Conservation (phyloP, 2,797 vertebrate species). For the Lemur catta region DNA sequence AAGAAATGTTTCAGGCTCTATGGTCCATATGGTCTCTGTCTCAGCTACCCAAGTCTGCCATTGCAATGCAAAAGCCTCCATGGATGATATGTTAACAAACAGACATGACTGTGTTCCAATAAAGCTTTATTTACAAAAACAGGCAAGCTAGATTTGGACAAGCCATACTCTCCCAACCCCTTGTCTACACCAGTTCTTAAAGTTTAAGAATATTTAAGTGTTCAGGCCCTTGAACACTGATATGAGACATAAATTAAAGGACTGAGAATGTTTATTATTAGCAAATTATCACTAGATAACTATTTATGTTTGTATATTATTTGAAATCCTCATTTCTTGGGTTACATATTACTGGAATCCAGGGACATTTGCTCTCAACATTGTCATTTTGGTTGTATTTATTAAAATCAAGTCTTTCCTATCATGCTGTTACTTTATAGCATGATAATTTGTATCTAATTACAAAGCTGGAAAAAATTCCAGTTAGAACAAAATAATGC, state of each 20-base stretch:
- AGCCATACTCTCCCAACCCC: neutral
- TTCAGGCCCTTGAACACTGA: neutral
- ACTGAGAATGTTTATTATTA: neutral
- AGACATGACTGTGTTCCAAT: neutral
- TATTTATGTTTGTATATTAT: constrained; percentile 46
- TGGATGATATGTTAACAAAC: neutral
- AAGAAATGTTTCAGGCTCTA: neutral
- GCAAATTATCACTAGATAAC: neutral
- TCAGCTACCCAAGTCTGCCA: neutral
- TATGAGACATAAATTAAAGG: constrained; percentile 31
- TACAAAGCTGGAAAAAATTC: constrained; percentile 32
- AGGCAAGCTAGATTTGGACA: neutral
- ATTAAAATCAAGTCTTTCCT: constrained; percentile 38
- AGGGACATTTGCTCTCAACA: neutral
- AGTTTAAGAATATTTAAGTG: neutral
- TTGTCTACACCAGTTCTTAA: neutral
- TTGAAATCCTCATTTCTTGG: neutral
- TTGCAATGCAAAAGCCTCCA: neutral
- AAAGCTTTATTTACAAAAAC: neutral
- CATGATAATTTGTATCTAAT: neutral
- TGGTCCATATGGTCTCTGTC: neutral
- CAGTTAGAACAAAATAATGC: constrained; percentile 41
- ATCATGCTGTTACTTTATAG: neutral
- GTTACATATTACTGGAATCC: neutral
- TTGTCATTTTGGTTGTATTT: neutral